Evolutionary conservation across 2,113 vertebrate genomes (phyloP).

Genomic region (Dromiciops gliroides): DNA sequence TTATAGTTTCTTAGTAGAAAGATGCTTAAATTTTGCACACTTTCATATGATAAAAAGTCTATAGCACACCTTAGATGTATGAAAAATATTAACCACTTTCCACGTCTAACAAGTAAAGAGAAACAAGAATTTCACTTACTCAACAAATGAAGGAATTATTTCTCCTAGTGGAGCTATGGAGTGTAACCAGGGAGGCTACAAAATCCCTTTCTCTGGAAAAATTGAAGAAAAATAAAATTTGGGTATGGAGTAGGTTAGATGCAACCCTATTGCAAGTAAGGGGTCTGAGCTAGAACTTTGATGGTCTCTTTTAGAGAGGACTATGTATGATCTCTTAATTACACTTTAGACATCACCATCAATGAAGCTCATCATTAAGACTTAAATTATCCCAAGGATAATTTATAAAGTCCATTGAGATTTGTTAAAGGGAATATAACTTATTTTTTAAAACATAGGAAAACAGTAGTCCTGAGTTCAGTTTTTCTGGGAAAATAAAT

Average conservation of each 20-base stretch:
- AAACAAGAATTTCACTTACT: background rate
- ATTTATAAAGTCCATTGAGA: background rate
- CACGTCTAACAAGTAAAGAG: constrained; percentile 55
- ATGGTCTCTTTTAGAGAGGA: constrained; percentile 29
- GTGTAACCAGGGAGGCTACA: constrained; percentile 7
- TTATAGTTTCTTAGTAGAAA: background rate
- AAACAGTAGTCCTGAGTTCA: background rate
- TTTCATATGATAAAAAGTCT: constrained; percentile 35
- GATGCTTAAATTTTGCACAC: background rate
- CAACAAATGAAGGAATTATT: constrained; percentile 7
- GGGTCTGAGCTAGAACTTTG: background rate
- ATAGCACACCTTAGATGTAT: background rate
- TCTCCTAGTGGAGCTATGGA: constrained; percentile 27
- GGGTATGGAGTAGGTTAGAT: constrained; percentile 5
- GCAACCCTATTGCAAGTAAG: constrained; percentile 16
- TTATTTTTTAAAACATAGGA: background rate
- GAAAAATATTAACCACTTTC: constrained; percentile 9
- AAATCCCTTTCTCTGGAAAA: constrained; percentile 39
- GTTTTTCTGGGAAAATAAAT: background rate
- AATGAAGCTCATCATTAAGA: constrained; percentile 57
- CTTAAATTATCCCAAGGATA: background rate
- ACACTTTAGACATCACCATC: constrained; percentile 47
- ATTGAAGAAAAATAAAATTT: constrained; percentile 41
- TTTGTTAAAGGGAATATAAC: background rate
- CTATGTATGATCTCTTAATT: constrained; percentile 40